Conservation (phyloP, 2,888 invertebrate genomes). For the Cremastinae sp. region DNA sequence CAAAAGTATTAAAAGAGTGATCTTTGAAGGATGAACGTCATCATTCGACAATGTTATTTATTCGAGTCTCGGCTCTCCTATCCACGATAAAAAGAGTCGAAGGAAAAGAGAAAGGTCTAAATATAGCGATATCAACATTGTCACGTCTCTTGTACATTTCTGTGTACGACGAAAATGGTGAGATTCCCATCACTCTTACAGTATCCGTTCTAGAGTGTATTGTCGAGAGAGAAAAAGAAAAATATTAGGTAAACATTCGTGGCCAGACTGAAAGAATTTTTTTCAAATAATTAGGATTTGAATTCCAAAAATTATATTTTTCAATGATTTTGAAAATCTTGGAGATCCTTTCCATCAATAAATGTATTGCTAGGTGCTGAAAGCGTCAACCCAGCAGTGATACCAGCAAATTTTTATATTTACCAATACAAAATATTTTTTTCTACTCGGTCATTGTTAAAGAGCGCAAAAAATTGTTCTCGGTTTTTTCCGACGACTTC, state of each 20-base stretch:
- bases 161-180: slow-evolving; percentile 79
- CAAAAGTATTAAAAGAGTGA: not conserved
- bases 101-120: slow-evolving; percentile 59
- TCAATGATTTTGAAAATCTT: too few species aligned
- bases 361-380: slow-evolving; percentile 78
- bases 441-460: slow-evolving; percentile 50
- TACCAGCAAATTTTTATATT: slow-evolving; percentile 73
- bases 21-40: slow-evolving; percentile 4
- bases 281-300: too few species aligned
- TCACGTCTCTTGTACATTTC: slow-evolving; percentile 79
- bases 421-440: slow-evolving; percentile 74
- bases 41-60: slow-evolving; percentile 56
- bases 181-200: slow-evolving; percentile 78
- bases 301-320: too few species aligned
- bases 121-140: slow-evolving; percentile 78
- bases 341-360: slow-evolving; percentile 69
- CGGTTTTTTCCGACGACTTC: slow-evolving; percentile 42
- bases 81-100: slow-evolving; percentile 56
- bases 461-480: slow-evolving; percentile 23
- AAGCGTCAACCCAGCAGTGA: slow-evolving; percentile 74
- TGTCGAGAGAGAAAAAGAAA: slow-evolving; percentile 30
- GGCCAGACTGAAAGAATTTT: too few species aligned
- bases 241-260: too few species aligned
- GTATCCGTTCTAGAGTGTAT: slow-evolving; percentile 57
- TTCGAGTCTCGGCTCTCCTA: slow-evolving; percentile 68